Conservation (phyloP, 1,140 invertebrate species). For the Neuroterus valhalla region DNA sequence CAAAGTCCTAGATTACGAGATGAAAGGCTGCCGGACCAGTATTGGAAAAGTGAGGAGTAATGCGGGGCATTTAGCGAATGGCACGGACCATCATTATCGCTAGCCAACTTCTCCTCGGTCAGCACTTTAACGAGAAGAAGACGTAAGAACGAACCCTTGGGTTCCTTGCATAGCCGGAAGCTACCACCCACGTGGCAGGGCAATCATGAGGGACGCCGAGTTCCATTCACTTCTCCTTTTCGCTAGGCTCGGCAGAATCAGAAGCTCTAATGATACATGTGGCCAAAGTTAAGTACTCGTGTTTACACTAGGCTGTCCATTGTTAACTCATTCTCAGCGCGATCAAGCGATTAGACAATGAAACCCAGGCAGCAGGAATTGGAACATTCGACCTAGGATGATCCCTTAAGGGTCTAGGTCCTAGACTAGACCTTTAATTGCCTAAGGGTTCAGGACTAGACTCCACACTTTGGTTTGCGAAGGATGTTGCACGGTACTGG, state of each 20-base stretch:
- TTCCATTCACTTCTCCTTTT: conserved; percentile 12
- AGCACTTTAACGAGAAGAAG: conserved; percentile 46
- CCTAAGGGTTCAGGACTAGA: no score
- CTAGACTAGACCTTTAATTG: no score
- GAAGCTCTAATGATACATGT: conserved; percentile 21
- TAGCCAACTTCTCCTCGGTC: conserved; percentile 41
- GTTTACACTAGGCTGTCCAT: conserved; percentile 20
- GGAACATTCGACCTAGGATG: no score
- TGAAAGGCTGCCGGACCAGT: conserved; percentile 39
- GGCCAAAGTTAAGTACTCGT: not conserved
- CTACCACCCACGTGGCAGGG: conserved; percentile 55
- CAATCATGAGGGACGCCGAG: conserved; percentile 38
- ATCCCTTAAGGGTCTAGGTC: no score
- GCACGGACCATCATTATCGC: conserved; percentile 51
- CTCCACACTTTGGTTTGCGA: no score
- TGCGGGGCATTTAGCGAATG: conserved; percentile 49
- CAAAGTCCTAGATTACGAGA: conserved; percentile 37
- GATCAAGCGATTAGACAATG: conserved; percentile 3
- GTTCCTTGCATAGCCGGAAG: conserved; percentile 38
- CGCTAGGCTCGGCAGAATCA: not conserved
- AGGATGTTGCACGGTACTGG: no score
- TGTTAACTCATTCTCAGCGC: conserved; percentile 16
- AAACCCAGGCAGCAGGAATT: not conserved
- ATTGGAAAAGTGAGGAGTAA: conserved; percentile 50
- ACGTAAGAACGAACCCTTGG: conserved; percentile 55